phyloP scores from a whole-genome alignment of 2,888 invertebrate genomes.

The Ctena decussata region DNA sequence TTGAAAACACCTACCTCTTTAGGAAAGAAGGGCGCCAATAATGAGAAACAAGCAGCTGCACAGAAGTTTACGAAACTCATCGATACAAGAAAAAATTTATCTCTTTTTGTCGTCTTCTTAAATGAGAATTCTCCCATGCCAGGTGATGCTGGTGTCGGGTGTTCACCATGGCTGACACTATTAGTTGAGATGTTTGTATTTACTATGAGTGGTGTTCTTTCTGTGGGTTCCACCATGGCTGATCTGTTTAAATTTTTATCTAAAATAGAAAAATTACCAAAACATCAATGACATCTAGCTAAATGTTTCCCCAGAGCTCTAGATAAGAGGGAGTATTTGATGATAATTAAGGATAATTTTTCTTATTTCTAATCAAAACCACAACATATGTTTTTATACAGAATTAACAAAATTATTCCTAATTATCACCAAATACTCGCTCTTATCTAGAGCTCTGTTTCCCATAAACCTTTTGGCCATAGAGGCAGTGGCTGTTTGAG shows the following conservation, averaged over 20 bases:
- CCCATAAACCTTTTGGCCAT: too few species aligned
- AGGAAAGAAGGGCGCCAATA: conserved; percentile 80
- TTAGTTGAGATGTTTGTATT: conserved; percentile 25
- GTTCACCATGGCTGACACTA: neutral
- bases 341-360: too few species aligned
- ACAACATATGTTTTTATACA: too few species aligned
- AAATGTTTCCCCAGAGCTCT: too few species aligned
- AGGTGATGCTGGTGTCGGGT: neutral
- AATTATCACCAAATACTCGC: too few species aligned
- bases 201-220: conserved; percentile 49
- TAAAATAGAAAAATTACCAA: neutral
- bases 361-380: too few species aligned
- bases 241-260: neutral
- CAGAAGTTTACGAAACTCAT: conserved; percentile 77
- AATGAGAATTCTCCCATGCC: conserved; percentile 68
- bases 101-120: conserved; percentile 50
- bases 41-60: conserved; percentile 73
- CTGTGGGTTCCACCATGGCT: conserved; percentile 19
- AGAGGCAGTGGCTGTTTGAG: too few species aligned
- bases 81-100: conserved; percentile 71
- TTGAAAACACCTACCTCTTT: conserved; percentile 77
- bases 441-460: too few species aligned
- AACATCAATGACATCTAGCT: too few species aligned
- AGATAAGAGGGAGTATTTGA: too few species aligned
- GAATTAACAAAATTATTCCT: too few species aligned